phyloP scores from a whole-genome alignment of 1,140 invertebrate species.

The Limonius californicus region DNA sequence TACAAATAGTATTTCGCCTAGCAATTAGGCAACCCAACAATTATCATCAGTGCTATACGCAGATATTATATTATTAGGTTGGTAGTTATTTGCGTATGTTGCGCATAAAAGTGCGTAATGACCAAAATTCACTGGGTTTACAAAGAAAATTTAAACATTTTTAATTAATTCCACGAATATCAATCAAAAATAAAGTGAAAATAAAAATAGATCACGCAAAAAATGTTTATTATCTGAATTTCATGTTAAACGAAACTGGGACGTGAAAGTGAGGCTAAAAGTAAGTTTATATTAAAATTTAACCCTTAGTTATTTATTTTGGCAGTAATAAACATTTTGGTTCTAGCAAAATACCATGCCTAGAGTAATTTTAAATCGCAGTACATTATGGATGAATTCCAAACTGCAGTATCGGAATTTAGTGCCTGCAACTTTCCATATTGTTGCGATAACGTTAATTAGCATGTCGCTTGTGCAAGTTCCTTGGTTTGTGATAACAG shows the following conservation, averaged over 20 bases:
- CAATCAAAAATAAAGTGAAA: not conserved
- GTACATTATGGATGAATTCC: slow-evolving; percentile 28
- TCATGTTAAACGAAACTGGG: not conserved
- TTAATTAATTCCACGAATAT: not conserved
- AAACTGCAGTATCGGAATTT: slow-evolving; percentile 44
- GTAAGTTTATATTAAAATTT: not conserved
- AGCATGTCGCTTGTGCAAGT: slow-evolving; percentile 44
- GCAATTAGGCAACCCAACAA: no score
- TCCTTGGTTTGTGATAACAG: slow-evolving; percentile 42
- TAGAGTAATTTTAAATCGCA: not conserved
- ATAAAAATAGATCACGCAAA: not conserved
- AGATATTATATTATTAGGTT: not conserved
- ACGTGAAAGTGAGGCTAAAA: no score
- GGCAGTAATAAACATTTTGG: not conserved
- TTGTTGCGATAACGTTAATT: slow-evolving; percentile 43
- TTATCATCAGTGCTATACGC: no score
- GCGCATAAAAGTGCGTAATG: not conserved
- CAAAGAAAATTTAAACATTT: not conserved
- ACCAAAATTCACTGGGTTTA: not conserved
- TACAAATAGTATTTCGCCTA: no score
- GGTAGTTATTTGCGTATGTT: not conserved
- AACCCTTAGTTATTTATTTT: not conserved
- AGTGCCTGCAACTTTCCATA: slow-evolving; percentile 43
- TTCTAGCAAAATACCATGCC: not conserved
- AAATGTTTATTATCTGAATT: not conserved